Evolutionary conservation across 2,797 vertebrate species (phyloP).

Genomic region (Sebastes diploproa): DNA sequence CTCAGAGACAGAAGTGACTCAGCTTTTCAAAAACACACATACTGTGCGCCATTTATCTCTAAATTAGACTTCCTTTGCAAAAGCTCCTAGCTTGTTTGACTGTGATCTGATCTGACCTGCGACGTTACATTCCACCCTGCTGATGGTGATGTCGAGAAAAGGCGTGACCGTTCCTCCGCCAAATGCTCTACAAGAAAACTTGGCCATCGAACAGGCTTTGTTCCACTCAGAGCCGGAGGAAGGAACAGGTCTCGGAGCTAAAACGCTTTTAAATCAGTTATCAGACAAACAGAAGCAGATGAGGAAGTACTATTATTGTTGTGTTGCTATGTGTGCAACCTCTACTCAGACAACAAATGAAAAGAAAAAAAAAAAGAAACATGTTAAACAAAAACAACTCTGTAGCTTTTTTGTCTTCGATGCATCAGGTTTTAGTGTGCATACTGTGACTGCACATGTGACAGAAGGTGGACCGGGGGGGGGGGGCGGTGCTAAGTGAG

Average conservation of each 20-base stretch:
- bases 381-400: slow-evolving; percentile 36
- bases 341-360: slow-evolving; percentile 23
- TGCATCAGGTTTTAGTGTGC: slow-evolving; percentile 58
- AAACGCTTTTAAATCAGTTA: slow-evolving; percentile 1
- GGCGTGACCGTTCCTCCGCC: neutral
- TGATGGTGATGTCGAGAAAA: slow-evolving; percentile 3
- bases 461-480: slow-evolving; percentile 15
- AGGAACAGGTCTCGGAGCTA: neutral
- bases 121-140: slow-evolving; percentile 26
- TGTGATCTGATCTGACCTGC: slow-evolving; percentile 33
- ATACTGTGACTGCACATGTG: slow-evolving; percentile 50
- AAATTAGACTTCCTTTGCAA: slow-evolving; percentile 5
- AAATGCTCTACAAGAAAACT: neutral
- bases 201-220: neutral
- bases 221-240: slow-evolving; percentile 1
- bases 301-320: slow-evolving; percentile 1
- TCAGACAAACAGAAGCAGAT: slow-evolving; percentile 8
- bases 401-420: slow-evolving; percentile 47
- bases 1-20: slow-evolving; percentile 41
- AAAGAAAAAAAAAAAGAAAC: neutral
- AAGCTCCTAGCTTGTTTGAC: slow-evolving; percentile 4
- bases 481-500: slow-evolving; percentile 33
- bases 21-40: slow-evolving; percentile 2
- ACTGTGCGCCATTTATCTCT: neutral
- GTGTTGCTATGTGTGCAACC: slow-evolving; percentile 33